phyloP scores from a whole-genome alignment of 2,113 vertebrate species.

The Cyprinus carpio region DNA sequence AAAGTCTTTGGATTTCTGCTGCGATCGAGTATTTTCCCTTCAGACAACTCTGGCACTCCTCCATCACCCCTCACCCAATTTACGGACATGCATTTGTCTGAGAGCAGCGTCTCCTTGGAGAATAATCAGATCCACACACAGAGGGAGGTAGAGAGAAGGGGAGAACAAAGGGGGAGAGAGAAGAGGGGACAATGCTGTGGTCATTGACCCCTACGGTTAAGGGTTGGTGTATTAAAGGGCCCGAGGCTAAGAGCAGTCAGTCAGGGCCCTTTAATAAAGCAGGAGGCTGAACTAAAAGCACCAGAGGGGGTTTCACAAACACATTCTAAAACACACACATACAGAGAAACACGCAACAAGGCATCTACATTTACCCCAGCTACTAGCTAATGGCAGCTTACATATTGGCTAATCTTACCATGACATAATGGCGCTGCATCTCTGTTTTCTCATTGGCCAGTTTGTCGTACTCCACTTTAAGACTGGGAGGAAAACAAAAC shows the following conservation, averaged over 20 bases:
- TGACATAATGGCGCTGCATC: constrained; percentile 98
- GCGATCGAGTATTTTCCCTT: constrained; percentile 65
- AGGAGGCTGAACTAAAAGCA: constrained; percentile 44
- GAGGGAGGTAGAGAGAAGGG: constrained; percentile 55
- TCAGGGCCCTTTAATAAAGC: constrained; percentile 67
- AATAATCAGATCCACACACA: constrained; percentile 81
- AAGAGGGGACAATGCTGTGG: constrained; percentile 68
- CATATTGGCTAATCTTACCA: constrained; percentile 82
- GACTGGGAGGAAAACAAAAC: constrained; percentile 73
- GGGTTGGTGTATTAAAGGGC: constrained; percentile 69
- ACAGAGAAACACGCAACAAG: constrained; percentile 57
- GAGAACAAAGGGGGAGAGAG: neutral
- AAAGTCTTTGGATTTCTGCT: constrained; percentile 37
- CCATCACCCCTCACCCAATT: constrained; percentile 74
- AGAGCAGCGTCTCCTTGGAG: constrained; percentile 76
- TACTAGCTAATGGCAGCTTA: constrained; percentile 65
- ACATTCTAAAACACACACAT: constrained; percentile 52
- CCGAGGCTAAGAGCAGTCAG: constrained; percentile 64
- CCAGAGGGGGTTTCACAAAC: constrained; percentile 58
- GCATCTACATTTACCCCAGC: constrained; percentile 60
- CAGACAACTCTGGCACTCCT: constrained; percentile 62
- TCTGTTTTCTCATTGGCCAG: constrained; percentile 96
- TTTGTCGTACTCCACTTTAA: constrained; percentile 96
- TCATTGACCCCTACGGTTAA: constrained; percentile 72
- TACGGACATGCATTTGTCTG: constrained; percentile 75